Base-by-base conservation (phyloP, 2,797 vertebrate species). In the Sebastes melanostomus region DNA sequence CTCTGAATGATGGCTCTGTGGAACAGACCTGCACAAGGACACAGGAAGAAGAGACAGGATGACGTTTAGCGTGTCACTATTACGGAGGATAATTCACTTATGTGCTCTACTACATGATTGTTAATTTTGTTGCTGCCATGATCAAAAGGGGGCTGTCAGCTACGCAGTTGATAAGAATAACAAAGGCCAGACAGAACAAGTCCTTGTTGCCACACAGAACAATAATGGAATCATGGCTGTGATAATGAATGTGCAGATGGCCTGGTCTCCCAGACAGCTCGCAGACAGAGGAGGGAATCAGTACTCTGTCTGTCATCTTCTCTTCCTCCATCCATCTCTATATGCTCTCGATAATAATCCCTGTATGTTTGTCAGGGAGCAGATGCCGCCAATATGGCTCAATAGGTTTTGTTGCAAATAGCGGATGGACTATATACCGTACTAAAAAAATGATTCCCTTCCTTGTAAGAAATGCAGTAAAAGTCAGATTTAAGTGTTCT, bases 1-100 rank as follows among this genome's bases (percentile, higher is more conserved):
- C 98, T 99, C 92, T 99, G 98, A 93, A 99, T 99, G 94, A 99
- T 98, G 88, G 98, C 98, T 91, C 98, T 96, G 94, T 99, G 98
- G 94, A 99, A 99, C 66, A 99, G 96, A 91, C 98, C 98, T 99
- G 91, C 55, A 89, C 50, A 80, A 92, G 88, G 91, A 86, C 92
- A 90, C 78, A 80, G 71, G 67, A 66, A 67, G 75, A 76, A 79
- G 65, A 90, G 70, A 91, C 30, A 92, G 68, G 75, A 74, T 58
- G 38, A 54, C 80, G 71, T 75, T 90, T 78, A 86, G 22, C 54
- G 71, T 81, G 76, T 87, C 66, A 78, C 50, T 61, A 72, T 85
- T 56, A 66, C 3, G 2, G 34, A 72, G 62, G 61, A 86, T 88
- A 85, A 93, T 86, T 85, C 81, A 83, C 62, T 92, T 84, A 78